Conservation (phyloP, 2,797 vertebrate species). For the Sebastes vulpes region DNA sequence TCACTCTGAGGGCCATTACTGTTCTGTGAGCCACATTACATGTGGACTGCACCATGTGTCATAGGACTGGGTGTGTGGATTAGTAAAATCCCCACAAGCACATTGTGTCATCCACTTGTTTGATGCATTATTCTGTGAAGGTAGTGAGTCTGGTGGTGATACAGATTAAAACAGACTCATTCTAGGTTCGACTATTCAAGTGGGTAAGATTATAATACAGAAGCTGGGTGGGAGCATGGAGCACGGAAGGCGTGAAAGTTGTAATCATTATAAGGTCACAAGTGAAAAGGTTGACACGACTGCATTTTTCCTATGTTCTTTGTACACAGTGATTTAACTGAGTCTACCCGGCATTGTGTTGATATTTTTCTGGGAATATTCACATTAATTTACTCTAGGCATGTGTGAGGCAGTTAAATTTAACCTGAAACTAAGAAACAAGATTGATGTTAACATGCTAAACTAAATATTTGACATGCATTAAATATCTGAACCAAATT, state of each 20-base stretch:
- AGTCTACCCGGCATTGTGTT: neutral
- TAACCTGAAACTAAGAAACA: neutral
- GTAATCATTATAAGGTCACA: neutral
- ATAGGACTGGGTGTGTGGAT: constrained; percentile 25
- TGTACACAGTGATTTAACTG: neutral
- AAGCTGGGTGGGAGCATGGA: neutral
- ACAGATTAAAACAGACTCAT: constrained; percentile 21
- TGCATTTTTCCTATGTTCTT: neutral
- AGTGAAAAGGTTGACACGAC: neutral
- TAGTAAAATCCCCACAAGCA: constrained; percentile 35
- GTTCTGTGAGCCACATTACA: constrained; percentile 14
- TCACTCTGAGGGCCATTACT: neutral
- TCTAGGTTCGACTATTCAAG: neutral
- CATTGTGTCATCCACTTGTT: constrained; percentile 37
- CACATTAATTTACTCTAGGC: neutral
- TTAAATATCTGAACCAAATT: neutral
- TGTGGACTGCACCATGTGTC: constrained; percentile 44
- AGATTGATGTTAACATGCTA: neutral
- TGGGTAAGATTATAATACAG: constrained; percentile 4
- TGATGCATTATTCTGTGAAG: constrained; percentile 28
- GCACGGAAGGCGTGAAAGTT: neutral
- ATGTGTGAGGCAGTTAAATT: neutral
- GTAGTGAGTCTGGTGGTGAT: constrained; percentile 16
- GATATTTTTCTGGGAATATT: neutral
- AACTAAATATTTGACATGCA: neutral